Evolutionary conservation across 1,140 invertebrate genomes (phyloP).

Genomic region (Ridgeia piscesae): DNA sequence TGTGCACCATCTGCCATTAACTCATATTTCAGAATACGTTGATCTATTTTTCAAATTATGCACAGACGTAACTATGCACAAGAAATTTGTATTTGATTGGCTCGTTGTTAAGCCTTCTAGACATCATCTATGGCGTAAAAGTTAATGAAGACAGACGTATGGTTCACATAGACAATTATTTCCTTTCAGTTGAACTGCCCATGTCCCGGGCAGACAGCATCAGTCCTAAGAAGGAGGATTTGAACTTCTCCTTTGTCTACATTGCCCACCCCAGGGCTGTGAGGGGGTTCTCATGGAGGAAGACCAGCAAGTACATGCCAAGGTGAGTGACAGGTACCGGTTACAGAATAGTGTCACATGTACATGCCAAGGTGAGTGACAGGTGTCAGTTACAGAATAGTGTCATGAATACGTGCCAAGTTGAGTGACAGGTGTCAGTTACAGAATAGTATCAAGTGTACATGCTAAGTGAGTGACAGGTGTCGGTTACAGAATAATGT

Average conservation of each 20-base stretch:
- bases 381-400: background rate
- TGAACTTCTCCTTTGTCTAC: constrained; percentile 89
- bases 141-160: too few relatives aligned
- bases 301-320: constrained; percentile 98
- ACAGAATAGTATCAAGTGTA: constrained; percentile 98
- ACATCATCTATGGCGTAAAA: too few relatives aligned
- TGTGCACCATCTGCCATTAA: too few relatives aligned
- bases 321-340: constrained; percentile 66
- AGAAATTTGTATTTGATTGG: too few relatives aligned
- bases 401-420: constrained; percentile 11
- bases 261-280: constrained; percentile 94
- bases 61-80: too few relatives aligned
- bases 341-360: background rate
- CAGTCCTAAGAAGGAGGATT: constrained; percentile 63
- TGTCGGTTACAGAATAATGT: background rate
- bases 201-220: constrained; percentile 65
- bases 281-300: constrained; percentile 94
- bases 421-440: constrained; percentile 76
- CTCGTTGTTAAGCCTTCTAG: too few relatives aligned
- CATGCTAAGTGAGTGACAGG: constrained; percentile 80
- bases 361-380: too few relatives aligned
- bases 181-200: constrained; percentile 65
- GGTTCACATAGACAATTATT: background rate
- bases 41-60: too few relatives aligned
- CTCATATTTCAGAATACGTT: too few relatives aligned